Base-by-base conservation (phyloP, 2,888 invertebrate species). In the Troides oblongomaculatus region DNA sequence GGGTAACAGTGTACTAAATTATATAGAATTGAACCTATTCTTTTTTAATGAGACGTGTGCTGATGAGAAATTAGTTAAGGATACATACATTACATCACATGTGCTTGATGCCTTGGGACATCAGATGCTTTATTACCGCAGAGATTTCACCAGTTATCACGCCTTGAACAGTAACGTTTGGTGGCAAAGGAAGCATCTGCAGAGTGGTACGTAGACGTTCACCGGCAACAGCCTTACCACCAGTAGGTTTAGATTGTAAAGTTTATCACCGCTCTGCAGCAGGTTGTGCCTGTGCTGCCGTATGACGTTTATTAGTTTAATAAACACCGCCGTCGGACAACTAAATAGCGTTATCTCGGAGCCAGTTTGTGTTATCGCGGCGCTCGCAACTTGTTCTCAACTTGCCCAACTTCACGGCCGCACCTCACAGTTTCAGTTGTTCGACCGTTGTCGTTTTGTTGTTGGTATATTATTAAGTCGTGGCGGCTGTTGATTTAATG, bases 331-430 rank as follows among this genome's bases (percentile, higher is more conserved):
- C 68, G 72, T 64, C 70, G 58, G 66, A 70, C 65, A n/a, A 61
- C 62, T 67, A 62, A 72, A 74, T 64, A 66, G 62, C 64, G 70
- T 73, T 76, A 74, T 74, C 76, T 72, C 62, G 62, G 58, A 25
- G 53, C 64, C 69, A 72, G 73, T 74, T 72, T 68, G 72, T 69
- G 72, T 73, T 76, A 74, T 74, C 74, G 74, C 68, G 2, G 14
- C 57, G 50, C 21, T 50, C 43, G 64, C 59, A 53, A 64, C 56
- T 69, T 66, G 65, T 66, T 70, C 58, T 58, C 65, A 70, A 67
- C 66, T 64, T 61, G 63, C 43, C 58, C 21, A 62, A 66, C 66
- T 62, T 57, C 46, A 18, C 57, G 46, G 36, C n/a, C 46, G 12
- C 36, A 5, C 30, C 30, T 30, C 3, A 30, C 30, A 59, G 59